A percentile compares a stretch with the other conserved stretches of the same genome.
These are phyloP conservation scores for Scaptomyza caliginosa DNA, from an alignment of 2,888 invertebrate genomes.

Conservation along the genomic window DNA sequence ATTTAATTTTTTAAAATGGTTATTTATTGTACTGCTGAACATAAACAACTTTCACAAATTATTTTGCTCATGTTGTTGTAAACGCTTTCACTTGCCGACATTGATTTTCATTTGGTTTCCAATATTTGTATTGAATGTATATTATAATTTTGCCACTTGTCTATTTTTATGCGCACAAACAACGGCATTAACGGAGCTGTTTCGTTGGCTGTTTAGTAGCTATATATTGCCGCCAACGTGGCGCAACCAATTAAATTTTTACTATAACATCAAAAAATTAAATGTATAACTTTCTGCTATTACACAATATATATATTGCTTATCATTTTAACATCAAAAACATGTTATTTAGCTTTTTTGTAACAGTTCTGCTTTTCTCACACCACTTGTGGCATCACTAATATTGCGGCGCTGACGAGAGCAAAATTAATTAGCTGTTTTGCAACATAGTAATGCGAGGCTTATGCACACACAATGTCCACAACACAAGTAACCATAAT, in stretches of 20 bases:
- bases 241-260: not conserved
- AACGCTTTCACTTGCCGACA: conserved; percentile 30
- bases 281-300: not conserved
- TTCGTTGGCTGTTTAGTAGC: conserved; percentile 9
- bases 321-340: conserved; percentile 1
- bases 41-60: conserved; percentile 13
- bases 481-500: not conserved
- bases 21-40: conserved; percentile 29
- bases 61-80: conserved; percentile 11
- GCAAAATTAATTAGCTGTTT: conserved; percentile 31
- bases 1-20: conserved; percentile 17
- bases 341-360: conserved; percentile 2
- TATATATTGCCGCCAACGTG: conserved; percentile 4
- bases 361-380: conserved; percentile 9
- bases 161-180: conserved; percentile 47
- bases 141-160: conserved; percentile 39
- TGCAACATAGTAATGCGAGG: conserved; percentile 1
- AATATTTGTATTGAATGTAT: conserved; percentile 9
- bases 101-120: conserved; percentile 38
- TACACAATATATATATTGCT: not conserved
- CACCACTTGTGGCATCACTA: conserved; percentile 50
- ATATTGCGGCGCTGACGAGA: conserved; percentile 56
- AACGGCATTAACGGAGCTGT: conserved; percentile 24
- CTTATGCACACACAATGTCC: conserved; percentile 18
- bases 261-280: not conserved